Base-by-base conservation (phyloP, 2,797 vertebrate genomes). In the Micromesistius poutassou region DNA sequence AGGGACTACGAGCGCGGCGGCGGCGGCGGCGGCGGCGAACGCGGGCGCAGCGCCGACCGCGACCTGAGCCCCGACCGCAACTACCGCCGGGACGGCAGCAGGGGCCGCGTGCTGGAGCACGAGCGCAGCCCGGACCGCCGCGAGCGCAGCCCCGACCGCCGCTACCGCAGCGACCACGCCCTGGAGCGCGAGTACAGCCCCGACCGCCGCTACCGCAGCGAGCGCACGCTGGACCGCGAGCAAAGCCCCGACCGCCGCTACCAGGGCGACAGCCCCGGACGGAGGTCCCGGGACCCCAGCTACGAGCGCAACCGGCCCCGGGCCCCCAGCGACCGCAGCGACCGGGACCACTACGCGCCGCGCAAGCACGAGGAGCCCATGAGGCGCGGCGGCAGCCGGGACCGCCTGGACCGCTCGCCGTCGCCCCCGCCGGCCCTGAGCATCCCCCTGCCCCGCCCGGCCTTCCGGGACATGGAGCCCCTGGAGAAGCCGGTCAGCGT, bases 401-500 rank as follows among this genome's bases (percentile, higher is more conserved):
- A 97, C 46, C 94, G 93, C 0, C 89, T 97, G 74, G 95, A 96
- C 7, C 92, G 85, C 38, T 96, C 95, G 1, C 96, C 96, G 0
- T 94, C 96, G 0, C 95, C 94, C 0, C 85, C 93, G 0, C 78
- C 93, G 0, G 77, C 82, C 10, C n/a, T 86, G 80, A 89, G 91
- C 76, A 86, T 93, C 68, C 92, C 92, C 6, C 77, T 91, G 70
- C 77, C 92, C 3, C 90, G 13, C 5, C 88, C 90, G 2, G 68
- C 10, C 22, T 16, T 16, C 7, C 92, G 82, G 0, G 89, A 91
- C 0, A 87, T 86, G 1, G 93, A 93, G 22, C 92, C 79, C 0
- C 91, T 94, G 73, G 94, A 94, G 71, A 95, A 94, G 83, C 97
- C 97, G 0, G 76, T 97, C 72, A 96, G 88, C 19, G 96, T 99